These are phyloP conservation scores for Trichopria drosophilae DNA, from an alignment of 2,888 invertebrate species.

Conservation along the genomic window DNA sequence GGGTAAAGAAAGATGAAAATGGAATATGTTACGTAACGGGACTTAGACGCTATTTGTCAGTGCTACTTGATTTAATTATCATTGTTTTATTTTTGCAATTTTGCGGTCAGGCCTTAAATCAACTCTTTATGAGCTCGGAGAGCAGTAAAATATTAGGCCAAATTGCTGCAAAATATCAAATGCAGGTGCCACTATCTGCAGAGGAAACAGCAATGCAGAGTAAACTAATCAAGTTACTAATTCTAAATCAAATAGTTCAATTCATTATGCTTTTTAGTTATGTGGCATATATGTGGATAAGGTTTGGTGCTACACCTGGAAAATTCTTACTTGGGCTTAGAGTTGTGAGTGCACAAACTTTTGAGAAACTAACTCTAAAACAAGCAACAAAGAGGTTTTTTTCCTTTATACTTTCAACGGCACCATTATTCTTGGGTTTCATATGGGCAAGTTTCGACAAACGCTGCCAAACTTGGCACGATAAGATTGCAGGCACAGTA, in stretches of 20 bases:
- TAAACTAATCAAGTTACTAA: slow-evolving; percentile 10
- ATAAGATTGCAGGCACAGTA: slow-evolving; percentile 23
- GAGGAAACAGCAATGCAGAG: slow-evolving; percentile 20
- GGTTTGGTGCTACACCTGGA: slow-evolving; percentile 24
- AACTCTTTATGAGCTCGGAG: slow-evolving; percentile 16
- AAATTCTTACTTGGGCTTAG: slow-evolving; percentile 24
- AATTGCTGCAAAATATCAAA: slow-evolving; percentile 22
- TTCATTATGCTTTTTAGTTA: slow-evolving; percentile 22
- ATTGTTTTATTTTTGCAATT: slow-evolving; percentile 17
- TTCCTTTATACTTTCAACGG: slow-evolving; percentile 22
- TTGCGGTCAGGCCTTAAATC: slow-evolving; percentile 16
- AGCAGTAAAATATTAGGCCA: slow-evolving; percentile 21
- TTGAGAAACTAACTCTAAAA: slow-evolving; percentile 21
- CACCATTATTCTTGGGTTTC: slow-evolving; percentile 23
- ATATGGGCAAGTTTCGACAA: slow-evolving; percentile 24
- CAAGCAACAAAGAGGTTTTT: slow-evolving; percentile 25
- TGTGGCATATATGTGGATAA: slow-evolving; percentile 22
- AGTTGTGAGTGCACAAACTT: slow-evolving; percentile 25
- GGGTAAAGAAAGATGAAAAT: slow-evolving; percentile 16
- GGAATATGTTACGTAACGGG: slow-evolving; percentile 18
- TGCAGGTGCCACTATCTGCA: slow-evolving; percentile 19
- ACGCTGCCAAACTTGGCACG: slow-evolving; percentile 24
- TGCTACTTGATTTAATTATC: slow-evolving; percentile 16
- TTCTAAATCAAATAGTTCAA: slow-evolving; percentile 23
- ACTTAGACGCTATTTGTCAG: slow-evolving; percentile 16